Percentiles rank a stretch among this genome's conserved stretches.
Evolutionary conservation across 2,888 invertebrate genomes (phyloP).

Genomic region (Gisinianus flammeolus): DNA sequence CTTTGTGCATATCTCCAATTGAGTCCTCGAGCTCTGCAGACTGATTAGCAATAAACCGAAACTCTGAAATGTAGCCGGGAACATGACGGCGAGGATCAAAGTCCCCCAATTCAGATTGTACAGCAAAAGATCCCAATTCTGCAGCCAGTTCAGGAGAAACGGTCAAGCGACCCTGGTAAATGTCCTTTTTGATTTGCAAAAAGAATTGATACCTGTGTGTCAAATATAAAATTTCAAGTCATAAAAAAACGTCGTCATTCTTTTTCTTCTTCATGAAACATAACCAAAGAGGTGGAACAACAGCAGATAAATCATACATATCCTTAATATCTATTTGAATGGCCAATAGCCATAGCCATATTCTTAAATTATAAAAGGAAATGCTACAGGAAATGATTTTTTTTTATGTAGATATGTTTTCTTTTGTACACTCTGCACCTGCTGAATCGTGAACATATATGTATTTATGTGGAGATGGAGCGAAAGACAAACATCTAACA

Average conservation of each 20-base stretch:
- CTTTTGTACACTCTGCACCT: background rate
- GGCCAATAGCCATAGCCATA: no score
- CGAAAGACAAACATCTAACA: no score
- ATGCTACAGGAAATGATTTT: slow-evolving; percentile 12
- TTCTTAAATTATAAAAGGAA: background rate
- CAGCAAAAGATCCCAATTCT: slow-evolving; percentile 88
- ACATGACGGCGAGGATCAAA: slow-evolving; percentile 87
- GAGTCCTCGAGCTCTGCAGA: slow-evolving; percentile 86
- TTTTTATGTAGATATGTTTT: slow-evolving; percentile 4
- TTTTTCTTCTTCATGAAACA: background rate
- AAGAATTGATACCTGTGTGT: slow-evolving; percentile 89
- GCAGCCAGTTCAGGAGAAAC: slow-evolving; percentile 89
- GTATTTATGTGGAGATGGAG: background rate
- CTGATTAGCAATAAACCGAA: slow-evolving; percentile 90
- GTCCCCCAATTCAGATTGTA: slow-evolving; percentile 96
- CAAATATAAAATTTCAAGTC: background rate
- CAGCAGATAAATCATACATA: background rate
- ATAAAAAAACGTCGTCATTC: background rate
- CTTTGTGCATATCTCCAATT: slow-evolving; percentile 87
- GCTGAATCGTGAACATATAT: background rate
- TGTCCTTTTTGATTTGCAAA: slow-evolving; percentile 95
- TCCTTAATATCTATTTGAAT: no score
- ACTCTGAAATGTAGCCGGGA: slow-evolving; percentile 92
- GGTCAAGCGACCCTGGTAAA: slow-evolving; percentile 89
- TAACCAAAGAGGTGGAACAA: background rate